Base-by-base conservation (phyloP, 2,888 invertebrate genomes). In the Hoplodrina blanda region DNA sequence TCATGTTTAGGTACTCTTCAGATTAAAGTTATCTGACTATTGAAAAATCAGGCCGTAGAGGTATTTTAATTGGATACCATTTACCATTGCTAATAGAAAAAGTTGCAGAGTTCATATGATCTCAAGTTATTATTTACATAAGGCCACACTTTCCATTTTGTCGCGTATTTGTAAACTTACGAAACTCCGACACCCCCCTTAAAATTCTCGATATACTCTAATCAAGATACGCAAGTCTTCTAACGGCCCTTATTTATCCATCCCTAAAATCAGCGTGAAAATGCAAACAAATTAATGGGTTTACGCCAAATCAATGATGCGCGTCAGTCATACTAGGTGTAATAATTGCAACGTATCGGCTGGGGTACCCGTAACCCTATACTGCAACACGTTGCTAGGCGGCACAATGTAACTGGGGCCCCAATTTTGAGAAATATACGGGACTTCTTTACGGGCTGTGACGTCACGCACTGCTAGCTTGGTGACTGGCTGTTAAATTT, bases 251-350 rank as follows among this genome's bases (percentile, higher is more conserved):
- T 17, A 44, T 59, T 49, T 65, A 52, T 54, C 41, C 68, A 44
- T 53, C 8, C 55, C 33, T 15, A 59, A 69, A 74, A 63, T 63
- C 62, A 59, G 59, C 63, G 50, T 76, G 57, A 66, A 77, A 73
- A 13, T 46, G 17, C 54, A 70, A 56, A 62, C 65, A 76, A 71
- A 75, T 73, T 70, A 64, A 71, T 72, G 59, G 30, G 64, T 74
- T 76, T 73, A 82, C 65, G 66, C 46, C 72, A 76, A 80, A 68
- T 82, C 74, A 69, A 69, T 76, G 71, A 59, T 46, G 69, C 62
- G 69, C 69, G 46, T 61, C 57, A 61, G 61, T 67, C 56, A 33
- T 59, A 63, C 20, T 62, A 69, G 61, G 59, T 74, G 64, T 66
- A 72, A 76, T 64, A 70, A 76, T 75, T 73, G 25, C 2, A 56